Conservation (phyloP, 2,888 invertebrate genomes). For the Argynnis bischoffii region DNA sequence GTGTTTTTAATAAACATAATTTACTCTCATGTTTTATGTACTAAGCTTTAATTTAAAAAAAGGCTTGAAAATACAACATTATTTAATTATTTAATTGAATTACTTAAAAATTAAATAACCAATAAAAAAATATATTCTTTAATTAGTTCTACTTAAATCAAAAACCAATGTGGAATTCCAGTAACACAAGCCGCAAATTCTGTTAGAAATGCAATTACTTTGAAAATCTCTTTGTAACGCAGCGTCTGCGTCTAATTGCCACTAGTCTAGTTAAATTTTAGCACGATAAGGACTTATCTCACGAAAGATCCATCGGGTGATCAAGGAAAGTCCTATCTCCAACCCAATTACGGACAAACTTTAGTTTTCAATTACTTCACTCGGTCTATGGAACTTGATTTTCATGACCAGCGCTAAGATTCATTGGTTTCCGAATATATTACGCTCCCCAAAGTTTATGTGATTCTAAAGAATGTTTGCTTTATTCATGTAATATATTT, state of each 20-base stretch:
- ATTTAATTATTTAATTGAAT: no score
- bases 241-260: constrained; percentile 44
- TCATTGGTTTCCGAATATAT: constrained; percentile 4
- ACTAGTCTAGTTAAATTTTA: constrained; percentile 43
- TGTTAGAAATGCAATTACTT: constrained; percentile 38
- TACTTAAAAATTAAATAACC: no score
- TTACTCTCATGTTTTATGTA: no score
- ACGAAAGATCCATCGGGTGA: constrained; percentile 47
- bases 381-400: constrained; percentile 41
- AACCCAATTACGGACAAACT: constrained; percentile 46
- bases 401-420: constrained; percentile 31
- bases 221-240: constrained; percentile 38
- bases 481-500: background rate
- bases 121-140: background rate
- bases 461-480: background rate
- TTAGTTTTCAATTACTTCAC: constrained; percentile 46
- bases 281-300: constrained; percentile 45
- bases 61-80: background rate
- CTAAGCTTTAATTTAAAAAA: no score
- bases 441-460: background rate
- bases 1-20: no score
- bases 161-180: constrained; percentile 9
- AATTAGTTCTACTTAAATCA: background rate
- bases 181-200: constrained; percentile 21
- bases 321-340: constrained; percentile 45